Evolutionary conservation across 2,113 vertebrate genomes (phyloP), one percentile per base, ranked within the genome.

Genomic region (Cyanoderma ruficeps): DNA sequence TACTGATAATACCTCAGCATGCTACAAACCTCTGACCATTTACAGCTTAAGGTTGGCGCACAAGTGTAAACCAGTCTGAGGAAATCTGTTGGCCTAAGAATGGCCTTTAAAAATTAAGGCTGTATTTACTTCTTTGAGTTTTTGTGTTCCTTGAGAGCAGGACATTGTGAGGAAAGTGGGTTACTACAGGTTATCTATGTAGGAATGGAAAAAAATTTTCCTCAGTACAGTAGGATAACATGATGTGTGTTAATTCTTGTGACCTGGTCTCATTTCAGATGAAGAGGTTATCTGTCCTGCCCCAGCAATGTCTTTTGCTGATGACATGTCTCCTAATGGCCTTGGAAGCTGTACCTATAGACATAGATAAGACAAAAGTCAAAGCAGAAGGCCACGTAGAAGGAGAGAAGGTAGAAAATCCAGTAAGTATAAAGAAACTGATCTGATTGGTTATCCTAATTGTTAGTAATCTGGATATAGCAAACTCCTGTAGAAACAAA

Each of bases 341-440:
- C 72, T 92, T 98, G 35, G 97, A 98, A 91, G 98, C 99, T 71
- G 99, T 99, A 83, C 99, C 99, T 75, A 99, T 99, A 92, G 98
- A 99, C 47, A 97, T 99, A 82, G 99, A 99, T 90, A 99, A 99
- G 97, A 99, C 99, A 41, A 99, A 99, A 97, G 98, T 99, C 49
- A 98, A 98, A 94, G 90, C 92, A 88, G 77, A 91, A 55, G 90
- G 97, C 31, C 97, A 98, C 0, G 97, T 98, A 91, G 97, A 98
- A 19, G 98, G 98, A 57, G 98, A 98, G 50, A 97, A 98, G 75
- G 96, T 99, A 91, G 98, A 98, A 63, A 98, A 97, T 87, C 98
- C 98, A 95, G 99, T 99, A 97, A 98, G 98, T 98, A 50, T 74
- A 82, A 89, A 70, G 41, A 87, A 83, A 76, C 31, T 39, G 67